Evolutionary conservation across 2,888 invertebrate genomes (phyloP).

Genomic region (Sarcophaga variegata): DNA sequence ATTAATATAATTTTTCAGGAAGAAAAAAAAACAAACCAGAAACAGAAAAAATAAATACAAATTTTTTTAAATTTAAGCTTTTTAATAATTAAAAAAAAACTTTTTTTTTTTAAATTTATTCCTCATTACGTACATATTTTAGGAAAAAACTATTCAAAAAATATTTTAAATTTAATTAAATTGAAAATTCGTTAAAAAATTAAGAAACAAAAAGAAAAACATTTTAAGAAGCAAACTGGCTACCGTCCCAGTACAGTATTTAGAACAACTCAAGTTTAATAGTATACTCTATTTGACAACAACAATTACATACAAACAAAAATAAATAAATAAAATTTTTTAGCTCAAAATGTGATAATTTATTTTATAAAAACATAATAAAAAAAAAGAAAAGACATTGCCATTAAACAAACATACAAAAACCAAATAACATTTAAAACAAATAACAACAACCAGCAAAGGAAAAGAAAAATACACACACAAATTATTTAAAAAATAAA

Average conservation of each 20-base stretch:
- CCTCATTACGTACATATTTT: background rate
- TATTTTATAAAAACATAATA: conserved; percentile 53
- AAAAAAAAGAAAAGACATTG: conserved; percentile 22
- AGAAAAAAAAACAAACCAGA: too few species aligned
- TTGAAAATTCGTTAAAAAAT: conserved; percentile 13
- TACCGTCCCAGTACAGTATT: conserved; percentile 69
- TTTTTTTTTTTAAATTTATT: background rate
- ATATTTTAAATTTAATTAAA: background rate
- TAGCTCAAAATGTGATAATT: conserved; percentile 70
- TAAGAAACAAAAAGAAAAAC: conserved; percentile 11
- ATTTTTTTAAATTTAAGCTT: too few species aligned
- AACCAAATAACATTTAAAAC: conserved; percentile 13
- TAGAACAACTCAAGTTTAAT: conserved; percentile 66
- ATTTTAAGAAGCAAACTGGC: conserved; percentile 59
- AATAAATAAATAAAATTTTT: conserved; percentile 41
- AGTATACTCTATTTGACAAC: conserved; percentile 51
- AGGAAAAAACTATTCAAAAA: background rate
- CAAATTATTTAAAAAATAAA: background rate
- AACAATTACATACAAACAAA: conserved; percentile 24
- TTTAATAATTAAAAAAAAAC: background rate
- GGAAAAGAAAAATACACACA: background rate
- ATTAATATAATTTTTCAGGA: background rate
- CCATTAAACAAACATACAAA: conserved; percentile 39
- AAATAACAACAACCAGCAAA: background rate
- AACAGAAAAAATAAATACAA: too few species aligned